Percentiles rank a stretch among this genome's conserved stretches.
phyloP scores from a whole-genome alignment of 2,888 invertebrate genomes.

The Hermodice carunculata region DNA sequence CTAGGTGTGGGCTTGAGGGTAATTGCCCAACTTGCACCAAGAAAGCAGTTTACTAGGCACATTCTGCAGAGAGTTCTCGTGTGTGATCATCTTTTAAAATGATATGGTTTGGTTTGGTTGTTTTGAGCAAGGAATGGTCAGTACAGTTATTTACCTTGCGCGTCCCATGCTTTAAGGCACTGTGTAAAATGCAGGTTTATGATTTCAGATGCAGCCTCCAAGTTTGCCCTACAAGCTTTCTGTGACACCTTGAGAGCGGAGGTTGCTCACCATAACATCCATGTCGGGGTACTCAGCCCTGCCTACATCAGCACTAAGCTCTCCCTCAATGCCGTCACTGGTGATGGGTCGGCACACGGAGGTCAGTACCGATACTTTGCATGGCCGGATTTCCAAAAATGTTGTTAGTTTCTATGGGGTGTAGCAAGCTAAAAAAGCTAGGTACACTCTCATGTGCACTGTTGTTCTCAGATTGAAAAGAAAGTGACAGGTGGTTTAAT shows the following conservation, averaged over 20 bases:
- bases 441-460: no score
- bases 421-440: no score
- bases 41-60: no score
- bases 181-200: background rate
- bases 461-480: no score
- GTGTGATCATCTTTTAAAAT: background rate
- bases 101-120: background rate
- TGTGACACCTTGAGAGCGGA: slow-evolving; percentile 92
- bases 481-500: no score
- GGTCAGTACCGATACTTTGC: no score
- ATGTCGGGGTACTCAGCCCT: slow-evolving; percentile 91
- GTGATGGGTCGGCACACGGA: slow-evolving; percentile 77
- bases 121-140: background rate
- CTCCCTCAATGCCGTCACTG: slow-evolving; percentile 91
- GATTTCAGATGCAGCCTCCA: slow-evolving; percentile 83
- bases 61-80: background rate
- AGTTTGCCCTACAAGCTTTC: slow-evolving; percentile 95
- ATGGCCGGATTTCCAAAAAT: no score
- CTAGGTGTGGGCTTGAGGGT: no score
- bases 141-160: background rate
- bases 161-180: background rate
- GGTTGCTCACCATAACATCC: slow-evolving; percentile 80
- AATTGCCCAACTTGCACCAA: no score
- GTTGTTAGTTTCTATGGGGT: no score
- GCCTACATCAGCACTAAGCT: slow-evolving; percentile 91